A percentile compares a stretch with the other conserved stretches of the same genome.
These are phyloP conservation scores for Lucifuga dentata DNA, from an alignment of 2,113 vertebrate genomes.

Conservation along the genomic window DNA sequence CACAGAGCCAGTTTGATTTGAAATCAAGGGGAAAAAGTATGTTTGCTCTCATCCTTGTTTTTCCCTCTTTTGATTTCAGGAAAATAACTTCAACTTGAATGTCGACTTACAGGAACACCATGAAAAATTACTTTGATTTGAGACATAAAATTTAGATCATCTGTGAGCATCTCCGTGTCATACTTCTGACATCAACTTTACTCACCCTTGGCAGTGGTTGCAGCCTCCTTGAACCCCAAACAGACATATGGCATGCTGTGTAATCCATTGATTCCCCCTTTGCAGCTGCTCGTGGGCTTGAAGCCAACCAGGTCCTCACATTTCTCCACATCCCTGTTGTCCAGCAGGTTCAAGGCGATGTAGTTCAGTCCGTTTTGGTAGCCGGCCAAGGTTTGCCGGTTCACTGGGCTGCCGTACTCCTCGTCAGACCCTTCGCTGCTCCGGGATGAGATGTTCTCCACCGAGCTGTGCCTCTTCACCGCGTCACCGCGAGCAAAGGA, in stretches of 20 bases:
- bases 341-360: constrained; percentile 92
- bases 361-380: constrained; percentile 96
- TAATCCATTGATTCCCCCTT: constrained; percentile 85
- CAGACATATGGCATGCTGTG: constrained; percentile 88
- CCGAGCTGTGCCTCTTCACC: constrained; percentile 92
- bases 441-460: constrained; percentile 94
- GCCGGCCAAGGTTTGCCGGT: constrained; percentile 86
- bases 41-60: constrained; percentile 6
- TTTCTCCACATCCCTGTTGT: constrained; percentile 77
- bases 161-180: background rate
- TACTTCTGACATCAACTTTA: background rate
- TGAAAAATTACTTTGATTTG: no score
- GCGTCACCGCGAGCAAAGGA: constrained; percentile 91
- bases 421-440: constrained; percentile 88
- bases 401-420: constrained; percentile 87
- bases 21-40: constrained; percentile 36
- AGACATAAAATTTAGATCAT: background rate
- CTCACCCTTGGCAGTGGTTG: constrained; percentile 94
- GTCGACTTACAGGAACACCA: no score
- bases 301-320: constrained; percentile 80
- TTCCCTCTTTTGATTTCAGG: no score
- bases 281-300: constrained; percentile 85
- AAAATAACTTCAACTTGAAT: background rate
- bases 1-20: constrained; percentile 42
- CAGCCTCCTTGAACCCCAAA: constrained; percentile 93